A percentile compares a stretch with the other conserved stretches of the same genome.
Conservation (phyloP, 2,113 vertebrate genomes). For the Rhinolophus ferrumequinum region DNA sequence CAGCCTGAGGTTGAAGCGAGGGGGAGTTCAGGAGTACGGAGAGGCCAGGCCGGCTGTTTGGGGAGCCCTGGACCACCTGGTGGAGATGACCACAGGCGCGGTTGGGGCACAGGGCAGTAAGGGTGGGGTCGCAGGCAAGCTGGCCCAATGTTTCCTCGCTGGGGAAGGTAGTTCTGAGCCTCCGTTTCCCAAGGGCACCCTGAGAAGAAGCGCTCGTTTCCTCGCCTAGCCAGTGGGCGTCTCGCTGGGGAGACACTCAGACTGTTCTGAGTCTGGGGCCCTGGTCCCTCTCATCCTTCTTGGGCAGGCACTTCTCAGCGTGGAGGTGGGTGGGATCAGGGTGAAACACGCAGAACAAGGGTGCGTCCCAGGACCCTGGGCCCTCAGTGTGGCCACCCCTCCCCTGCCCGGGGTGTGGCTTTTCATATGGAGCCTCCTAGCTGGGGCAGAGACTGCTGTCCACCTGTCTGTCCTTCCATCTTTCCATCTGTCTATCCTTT, state of each 20-base stretch:
- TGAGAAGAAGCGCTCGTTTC: not conserved
- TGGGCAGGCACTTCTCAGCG: fast-evolving
- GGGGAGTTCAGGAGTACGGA: fast-evolving
- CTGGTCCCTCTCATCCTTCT: fast-evolving
- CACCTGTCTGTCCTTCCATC: fast-evolving
- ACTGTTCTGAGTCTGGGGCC: not conserved
- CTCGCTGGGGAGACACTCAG: no score
- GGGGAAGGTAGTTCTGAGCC: not conserved
- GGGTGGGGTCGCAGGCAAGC: not conserved
- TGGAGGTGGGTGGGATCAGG: not conserved
- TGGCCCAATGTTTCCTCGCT: fast-evolving
- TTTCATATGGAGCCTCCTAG: fast-evolving
- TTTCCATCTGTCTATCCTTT: no score
- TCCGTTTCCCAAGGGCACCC: not conserved
- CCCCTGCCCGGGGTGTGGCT: not conserved
- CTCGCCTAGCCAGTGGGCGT: not conserved
- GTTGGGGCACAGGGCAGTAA: fast-evolving
- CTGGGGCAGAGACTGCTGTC: not conserved
- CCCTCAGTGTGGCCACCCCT: fast-evolving
- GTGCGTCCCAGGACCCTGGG: fast-evolving
- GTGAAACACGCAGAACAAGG: fast-evolving
- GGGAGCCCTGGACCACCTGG: not conserved
- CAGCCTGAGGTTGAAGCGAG: not conserved
- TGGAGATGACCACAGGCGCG: no score
- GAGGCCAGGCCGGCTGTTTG: no score